A percentile compares a stretch with the other conserved stretches of the same genome.
Conservation (phyloP, 2,797 vertebrate genomes). For the Hydrophis major region DNA sequence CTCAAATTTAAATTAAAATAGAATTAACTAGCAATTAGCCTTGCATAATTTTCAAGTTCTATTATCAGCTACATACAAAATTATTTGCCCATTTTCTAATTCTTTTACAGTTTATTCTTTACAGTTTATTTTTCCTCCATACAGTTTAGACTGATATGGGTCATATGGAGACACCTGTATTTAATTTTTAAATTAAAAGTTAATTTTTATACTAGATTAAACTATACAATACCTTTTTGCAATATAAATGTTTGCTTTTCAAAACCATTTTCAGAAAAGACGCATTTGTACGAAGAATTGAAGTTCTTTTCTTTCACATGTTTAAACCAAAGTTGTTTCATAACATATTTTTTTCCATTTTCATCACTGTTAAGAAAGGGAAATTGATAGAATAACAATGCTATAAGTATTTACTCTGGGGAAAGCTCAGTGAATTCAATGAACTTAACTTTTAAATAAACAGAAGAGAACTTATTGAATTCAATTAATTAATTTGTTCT, state of each 20-base stretch:
- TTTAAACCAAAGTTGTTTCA: conserved; percentile 60
- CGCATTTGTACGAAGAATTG: conserved; percentile 64
- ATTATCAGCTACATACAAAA: background rate
- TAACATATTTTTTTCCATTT: conserved; percentile 50
- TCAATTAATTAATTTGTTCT: background rate
- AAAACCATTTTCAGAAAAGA: conserved; percentile 13
- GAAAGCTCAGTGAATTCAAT: background rate
- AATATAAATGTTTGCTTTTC: conserved; percentile 58
- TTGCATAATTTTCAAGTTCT: background rate
- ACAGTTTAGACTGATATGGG: background rate
- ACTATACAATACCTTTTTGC: conserved; percentile 59
- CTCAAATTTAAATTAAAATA: background rate
- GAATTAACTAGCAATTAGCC: background rate
- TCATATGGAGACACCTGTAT: background rate
- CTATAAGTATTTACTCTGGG: background rate
- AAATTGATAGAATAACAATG: background rate
- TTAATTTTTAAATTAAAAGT: background rate
- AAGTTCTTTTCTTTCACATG: conserved; percentile 61
- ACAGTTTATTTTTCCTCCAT: background rate
- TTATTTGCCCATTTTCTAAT: background rate
- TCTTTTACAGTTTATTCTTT: too few relatives aligned
- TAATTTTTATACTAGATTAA: background rate
- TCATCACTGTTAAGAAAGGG: conserved; percentile 43
- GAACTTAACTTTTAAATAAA: background rate
- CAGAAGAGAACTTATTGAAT: background rate